Percentiles rank a stretch among this genome's conserved stretches.
phyloP scores from a whole-genome alignment of 1,140 invertebrate species.

The Latrodectus geometricus region DNA sequence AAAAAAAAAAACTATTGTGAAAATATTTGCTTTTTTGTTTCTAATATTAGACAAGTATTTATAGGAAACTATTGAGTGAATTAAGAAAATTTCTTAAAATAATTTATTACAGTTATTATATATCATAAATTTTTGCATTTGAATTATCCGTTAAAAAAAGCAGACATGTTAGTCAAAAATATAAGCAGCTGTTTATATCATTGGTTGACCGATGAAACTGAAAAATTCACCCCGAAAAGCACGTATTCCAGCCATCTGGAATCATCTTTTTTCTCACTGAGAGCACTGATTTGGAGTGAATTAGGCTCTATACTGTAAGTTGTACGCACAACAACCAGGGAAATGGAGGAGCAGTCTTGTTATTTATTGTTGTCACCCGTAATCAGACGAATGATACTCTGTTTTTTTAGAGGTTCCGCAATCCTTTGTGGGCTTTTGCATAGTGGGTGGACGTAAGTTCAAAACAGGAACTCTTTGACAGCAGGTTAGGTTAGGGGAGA shows the following conservation, averaged over 20 bases:
- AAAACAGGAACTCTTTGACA: conserved; percentile 50
- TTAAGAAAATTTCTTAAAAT: too few relatives aligned
- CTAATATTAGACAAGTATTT: too few relatives aligned
- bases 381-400: conserved; percentile 51
- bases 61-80: too few relatives aligned
- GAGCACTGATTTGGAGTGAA: conserved; percentile 29
- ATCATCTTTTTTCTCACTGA: background rate
- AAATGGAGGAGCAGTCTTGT: conserved; percentile 10
- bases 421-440: conserved; percentile 42
- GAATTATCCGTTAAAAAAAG: too few relatives aligned
- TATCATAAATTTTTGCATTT: too few relatives aligned
- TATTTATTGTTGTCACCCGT: conserved; percentile 53
- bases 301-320: conserved; percentile 15
- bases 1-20: too few relatives aligned
- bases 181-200: background rate
- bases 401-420: conserved; percentile 57
- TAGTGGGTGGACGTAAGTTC: conserved; percentile 25
- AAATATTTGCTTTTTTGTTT: too few relatives aligned
- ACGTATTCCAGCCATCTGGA: conserved; percentile 46
- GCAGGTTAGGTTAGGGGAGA: conserved; percentile 38
- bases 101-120: too few relatives aligned
- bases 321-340: background rate
- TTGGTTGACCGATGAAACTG: background rate
- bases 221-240: background rate
- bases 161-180: too few relatives aligned